phyloP scores from a whole-genome alignment of 2,888 invertebrate genomes.

The Leptothorax acervorum region DNA sequence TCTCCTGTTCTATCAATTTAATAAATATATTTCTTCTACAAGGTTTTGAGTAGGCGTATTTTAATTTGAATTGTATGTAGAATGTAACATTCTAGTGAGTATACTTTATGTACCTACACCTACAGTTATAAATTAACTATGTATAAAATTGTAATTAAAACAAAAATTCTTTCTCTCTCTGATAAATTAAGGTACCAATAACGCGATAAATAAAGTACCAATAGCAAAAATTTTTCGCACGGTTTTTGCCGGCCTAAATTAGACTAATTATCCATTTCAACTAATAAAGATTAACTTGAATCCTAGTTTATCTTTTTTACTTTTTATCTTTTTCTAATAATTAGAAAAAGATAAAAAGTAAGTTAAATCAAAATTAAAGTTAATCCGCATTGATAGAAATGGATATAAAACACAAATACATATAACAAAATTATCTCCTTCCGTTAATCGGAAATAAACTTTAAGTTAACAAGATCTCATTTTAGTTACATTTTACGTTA shows the following conservation, averaged over 20 bases:
- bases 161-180: background rate
- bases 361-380: no score
- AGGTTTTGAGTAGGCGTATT: background rate
- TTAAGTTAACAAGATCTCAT: background rate
- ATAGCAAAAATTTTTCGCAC: background rate
- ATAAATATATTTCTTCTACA: background rate
- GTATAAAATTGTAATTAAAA: background rate
- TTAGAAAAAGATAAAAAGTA: no score
- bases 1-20: background rate
- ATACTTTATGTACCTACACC: background rate
- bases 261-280: background rate
- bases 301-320: no score
- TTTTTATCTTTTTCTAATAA: no score
- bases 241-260: background rate
- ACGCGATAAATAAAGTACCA: no score
- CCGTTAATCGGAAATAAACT: background rate
- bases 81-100: background rate
- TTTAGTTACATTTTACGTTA: background rate
- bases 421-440: background rate
- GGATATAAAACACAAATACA: background rate
- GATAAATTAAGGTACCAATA: background rate
- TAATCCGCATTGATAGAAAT: no score
- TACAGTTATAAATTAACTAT: background rate
- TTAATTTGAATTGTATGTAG: background rate
- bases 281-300: no score